Conservation (phyloP, 1,140 invertebrate genomes). For the Drosophila repletoides region DNA sequence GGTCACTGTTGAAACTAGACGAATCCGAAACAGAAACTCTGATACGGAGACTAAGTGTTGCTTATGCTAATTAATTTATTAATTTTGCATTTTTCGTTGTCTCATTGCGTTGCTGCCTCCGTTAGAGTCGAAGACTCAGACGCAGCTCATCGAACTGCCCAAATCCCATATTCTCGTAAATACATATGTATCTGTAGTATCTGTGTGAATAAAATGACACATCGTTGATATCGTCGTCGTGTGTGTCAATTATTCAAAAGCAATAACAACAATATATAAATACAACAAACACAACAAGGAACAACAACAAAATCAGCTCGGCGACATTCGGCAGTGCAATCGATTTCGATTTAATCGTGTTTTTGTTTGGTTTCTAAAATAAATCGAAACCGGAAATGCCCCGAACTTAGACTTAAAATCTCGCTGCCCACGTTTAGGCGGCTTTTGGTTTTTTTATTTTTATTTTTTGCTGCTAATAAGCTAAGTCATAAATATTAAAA, state of each 20-base stretch:
- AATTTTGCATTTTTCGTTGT: constrained; percentile 40
- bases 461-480: constrained; percentile 16
- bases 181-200: constrained; percentile 3
- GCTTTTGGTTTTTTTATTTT: constrained; percentile 3
- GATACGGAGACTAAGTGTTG: constrained; percentile 32
- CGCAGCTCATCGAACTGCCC: constrained; percentile 40
- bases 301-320: constrained; percentile 25
- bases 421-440: constrained; percentile 20
- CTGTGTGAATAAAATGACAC: constrained; percentile 63
- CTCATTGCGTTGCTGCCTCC: constrained; percentile 8
- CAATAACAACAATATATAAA: constrained; percentile 19
- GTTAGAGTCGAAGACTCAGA: constrained; percentile 14
- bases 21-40: constrained; percentile 47
- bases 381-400: constrained; percentile 61
- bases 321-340: constrained; percentile 20
- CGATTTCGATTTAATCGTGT: constrained; percentile 1
- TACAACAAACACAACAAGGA: constrained; percentile 23
- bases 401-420: constrained; percentile 45
- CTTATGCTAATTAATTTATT: constrained; percentile 77
- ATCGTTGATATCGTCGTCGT: constrained; percentile 43
- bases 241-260: constrained; percentile 66
- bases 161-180: constrained; percentile 18
- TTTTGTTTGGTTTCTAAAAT: constrained; percentile 16
- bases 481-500: constrained; percentile 67
- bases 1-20: constrained; percentile 62